Evolutionary conservation across 92 coral and sea anemone genomes (phyloP).

Genomic region (Parazoanthus darwini): DNA sequence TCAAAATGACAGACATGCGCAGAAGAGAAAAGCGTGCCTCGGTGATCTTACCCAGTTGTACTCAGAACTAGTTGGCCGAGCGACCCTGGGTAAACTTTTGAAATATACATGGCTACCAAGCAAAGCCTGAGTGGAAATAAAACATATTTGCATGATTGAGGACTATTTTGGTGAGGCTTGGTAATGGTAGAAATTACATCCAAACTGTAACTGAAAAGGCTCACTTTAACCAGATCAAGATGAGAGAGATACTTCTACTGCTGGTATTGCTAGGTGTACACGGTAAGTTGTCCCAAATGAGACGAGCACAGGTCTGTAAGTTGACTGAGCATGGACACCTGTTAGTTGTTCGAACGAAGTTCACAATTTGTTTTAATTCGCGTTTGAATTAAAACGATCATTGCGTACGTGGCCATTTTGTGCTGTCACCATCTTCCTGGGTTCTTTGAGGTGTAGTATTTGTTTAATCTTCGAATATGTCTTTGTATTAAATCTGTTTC

Average conservation of each 20-base stretch:
- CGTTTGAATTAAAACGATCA: too few relatives aligned
- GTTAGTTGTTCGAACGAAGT: not conserved
- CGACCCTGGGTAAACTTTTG: not conserved
- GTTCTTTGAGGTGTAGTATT: not conserved
- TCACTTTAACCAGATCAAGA: not conserved
- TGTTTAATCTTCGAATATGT: not conserved
- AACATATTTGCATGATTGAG: conserved; percentile 11
- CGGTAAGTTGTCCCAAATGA: conserved; percentile 21
- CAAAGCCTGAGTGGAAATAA: not conserved
- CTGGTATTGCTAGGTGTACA: not conserved
- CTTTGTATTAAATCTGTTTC: not conserved
- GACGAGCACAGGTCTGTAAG: not conserved
- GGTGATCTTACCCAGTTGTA: too few relatives aligned
- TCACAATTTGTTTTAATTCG: not conserved
- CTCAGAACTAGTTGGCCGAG: conserved; percentile 1
- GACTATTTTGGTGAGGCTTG: not conserved
- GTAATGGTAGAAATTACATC: not conserved
- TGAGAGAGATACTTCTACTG: conserved; percentile 5
- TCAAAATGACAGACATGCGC: too few relatives aligned
- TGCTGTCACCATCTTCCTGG: not conserved
- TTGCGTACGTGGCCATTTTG: conserved; percentile 23
- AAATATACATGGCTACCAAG: conserved; percentile 9
- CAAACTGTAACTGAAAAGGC: not conserved
- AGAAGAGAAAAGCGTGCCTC: too few relatives aligned
- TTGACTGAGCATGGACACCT: not conserved